Base-by-base conservation (phyloP, 2,113 vertebrate genomes). In the Euleptes europaea region DNA sequence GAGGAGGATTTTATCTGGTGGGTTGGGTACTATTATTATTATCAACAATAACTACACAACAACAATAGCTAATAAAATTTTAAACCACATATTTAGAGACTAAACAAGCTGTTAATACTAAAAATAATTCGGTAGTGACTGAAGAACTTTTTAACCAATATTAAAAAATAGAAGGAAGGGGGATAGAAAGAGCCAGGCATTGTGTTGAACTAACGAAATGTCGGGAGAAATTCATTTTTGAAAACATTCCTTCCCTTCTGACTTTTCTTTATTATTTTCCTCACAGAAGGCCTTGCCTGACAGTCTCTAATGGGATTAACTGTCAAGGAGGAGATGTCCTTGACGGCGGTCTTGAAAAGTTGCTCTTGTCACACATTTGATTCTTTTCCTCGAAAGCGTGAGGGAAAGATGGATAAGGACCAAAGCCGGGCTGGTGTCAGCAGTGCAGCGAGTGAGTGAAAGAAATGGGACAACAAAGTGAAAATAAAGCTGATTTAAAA, bases 251-350 rank as follows among this genome's bases (percentile, higher is more conserved):
- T 65, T 65, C 42, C 26, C 13, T 63, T 63, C 14, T 19, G 60
- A 23, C 60, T 42, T 40, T 7, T 42, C 33, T 23, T 19, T 31
- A 66, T 42, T 65, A 77, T 19, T 42, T 44, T 67, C n/a, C 42
- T 80, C 78, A 47, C 40, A 80, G 54, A 66, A 80, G 35, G 10
- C 40, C 63, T 42, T 13, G 78, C 42, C 60, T 80, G 78, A 66
- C 78, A 80, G 63, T 47, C 78, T 47, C 63, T 47, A 63, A 66
- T 66, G 78, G 63, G 40, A 80, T 80, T 80, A 80, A 33, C 78
- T 80, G 78, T 80, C 78, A 80, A n/a, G 60, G 66, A 80, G 28
- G 40, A 80, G 78, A 80, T 80, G 40, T 67, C 31, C 23, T 66
- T 47, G 1, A 33, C 78, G 19, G 78, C 63, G 1, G 17, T 67